These are phyloP conservation scores for Cordilura impudica DNA, from an alignment of 2,888 invertebrate species.

Conservation along the genomic window DNA sequence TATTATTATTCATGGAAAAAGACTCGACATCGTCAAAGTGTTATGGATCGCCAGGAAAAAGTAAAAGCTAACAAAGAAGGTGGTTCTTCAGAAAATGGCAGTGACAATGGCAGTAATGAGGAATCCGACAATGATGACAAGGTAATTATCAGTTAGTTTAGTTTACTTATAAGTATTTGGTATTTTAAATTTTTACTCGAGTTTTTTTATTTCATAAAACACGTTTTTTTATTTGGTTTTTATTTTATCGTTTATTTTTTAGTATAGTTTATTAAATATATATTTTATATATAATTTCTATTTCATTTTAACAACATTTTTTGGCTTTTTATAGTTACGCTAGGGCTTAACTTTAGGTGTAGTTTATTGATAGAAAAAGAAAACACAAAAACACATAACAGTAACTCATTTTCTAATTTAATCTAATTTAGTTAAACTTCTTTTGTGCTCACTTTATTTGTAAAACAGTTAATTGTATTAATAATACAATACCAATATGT, in stretches of 20 bases:
- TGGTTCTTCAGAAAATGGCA: constrained; percentile 86
- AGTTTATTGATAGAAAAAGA: constrained; percentile 29
- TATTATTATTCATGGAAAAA: constrained; percentile 99
- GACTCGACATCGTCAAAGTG: constrained; percentile 91
- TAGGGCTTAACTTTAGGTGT: constrained; percentile 52
- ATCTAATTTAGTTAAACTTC: background rate
- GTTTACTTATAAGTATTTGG: constrained; percentile 33
- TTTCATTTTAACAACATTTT: constrained; percentile 28
- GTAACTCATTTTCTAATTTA: constrained; percentile 7
- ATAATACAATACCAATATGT: background rate
- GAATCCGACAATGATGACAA: constrained; percentile 94
- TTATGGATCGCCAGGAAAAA: constrained; percentile 92
- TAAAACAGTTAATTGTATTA: background rate
- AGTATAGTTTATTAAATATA: constrained; percentile 40
- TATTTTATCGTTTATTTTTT: constrained; percentile 32
- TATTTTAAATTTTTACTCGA: constrained; percentile 14
- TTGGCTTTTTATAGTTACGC: constrained; percentile 50
- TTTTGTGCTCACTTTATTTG: background rate
- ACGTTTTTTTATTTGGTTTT: constrained; percentile 29
- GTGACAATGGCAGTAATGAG: constrained; percentile 89
- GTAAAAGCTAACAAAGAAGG: constrained; percentile 80
- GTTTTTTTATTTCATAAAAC: constrained; percentile 33
- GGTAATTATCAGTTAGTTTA: constrained; percentile 79
- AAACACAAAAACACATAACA: constrained; percentile 8
- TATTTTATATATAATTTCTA: constrained; percentile 39